These are phyloP conservation scores for Ptilorrhoa leucosticta DNA, from an alignment of 2,113 vertebrate genomes.

Conservation along the genomic window DNA sequence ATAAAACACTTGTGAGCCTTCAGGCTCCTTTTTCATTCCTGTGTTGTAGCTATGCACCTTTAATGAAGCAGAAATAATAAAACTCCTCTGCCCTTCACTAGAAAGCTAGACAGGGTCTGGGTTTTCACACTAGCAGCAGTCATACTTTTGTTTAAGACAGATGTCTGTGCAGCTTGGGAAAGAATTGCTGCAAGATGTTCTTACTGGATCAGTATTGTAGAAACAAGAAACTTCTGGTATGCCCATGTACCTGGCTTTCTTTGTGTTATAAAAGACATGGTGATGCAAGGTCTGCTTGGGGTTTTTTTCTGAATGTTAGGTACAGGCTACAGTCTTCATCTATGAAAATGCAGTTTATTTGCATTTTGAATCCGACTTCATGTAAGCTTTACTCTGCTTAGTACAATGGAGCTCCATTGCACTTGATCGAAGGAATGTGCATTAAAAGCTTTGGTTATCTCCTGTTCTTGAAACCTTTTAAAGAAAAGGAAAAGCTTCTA, in stretches of 20 bases:
- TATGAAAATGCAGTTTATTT: neutral
- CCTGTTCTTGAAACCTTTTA: neutral
- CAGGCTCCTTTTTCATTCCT: neutral
- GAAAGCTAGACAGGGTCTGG: neutral
- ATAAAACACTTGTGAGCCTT: neutral
- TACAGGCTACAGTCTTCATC: neutral
- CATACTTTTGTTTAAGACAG: neutral
- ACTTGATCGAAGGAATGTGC: neutral
- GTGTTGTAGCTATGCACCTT: neutral
- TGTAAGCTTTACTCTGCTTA: neutral
- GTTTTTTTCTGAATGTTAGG: neutral
- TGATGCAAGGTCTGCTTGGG: neutral
- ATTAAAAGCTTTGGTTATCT: neutral
- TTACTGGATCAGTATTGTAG: neutral
- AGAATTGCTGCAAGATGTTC: neutral
- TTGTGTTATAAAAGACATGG: neutral
- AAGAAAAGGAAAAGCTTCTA: neutral
- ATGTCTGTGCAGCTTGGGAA: neutral
- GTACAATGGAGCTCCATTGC: neutral
- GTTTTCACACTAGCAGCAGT: neutral
- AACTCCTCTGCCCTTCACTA: neutral
- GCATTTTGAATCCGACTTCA: neutral
- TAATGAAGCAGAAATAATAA: neutral
- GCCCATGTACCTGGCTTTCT: rapidly evolving
- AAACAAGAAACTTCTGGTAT: neutral